Evolutionary conservation across 2,888 invertebrate genomes (phyloP).

Genomic region (Scaptomyza tumidula): DNA sequence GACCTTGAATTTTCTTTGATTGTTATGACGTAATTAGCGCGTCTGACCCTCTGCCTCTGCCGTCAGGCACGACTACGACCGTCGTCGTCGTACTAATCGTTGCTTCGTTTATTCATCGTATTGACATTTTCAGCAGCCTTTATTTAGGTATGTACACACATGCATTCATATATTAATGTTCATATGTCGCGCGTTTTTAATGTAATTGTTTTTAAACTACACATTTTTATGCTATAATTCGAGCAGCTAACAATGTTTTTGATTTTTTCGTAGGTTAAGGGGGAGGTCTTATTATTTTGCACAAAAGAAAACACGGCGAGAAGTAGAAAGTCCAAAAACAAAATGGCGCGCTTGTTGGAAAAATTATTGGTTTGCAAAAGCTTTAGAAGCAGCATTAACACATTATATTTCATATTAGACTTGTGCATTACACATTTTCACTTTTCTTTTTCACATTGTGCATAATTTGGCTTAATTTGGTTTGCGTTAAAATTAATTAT

Average conservation of each 20-base stretch:
- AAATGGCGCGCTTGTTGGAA: conserved; percentile 72
- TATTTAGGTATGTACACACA: conserved; percentile 53
- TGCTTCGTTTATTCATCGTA: conserved; percentile 77
- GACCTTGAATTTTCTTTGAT: conserved; percentile 84
- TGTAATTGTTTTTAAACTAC: conserved; percentile 18
- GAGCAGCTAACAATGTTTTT: conserved; percentile 15
- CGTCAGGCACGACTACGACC: conserved; percentile 57
- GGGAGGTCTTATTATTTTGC: conserved; percentile 57
- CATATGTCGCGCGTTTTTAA: conserved; percentile 69
- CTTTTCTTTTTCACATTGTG: conserved; percentile 27
- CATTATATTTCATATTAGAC: conserved; percentile 17
- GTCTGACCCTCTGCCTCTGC: conserved; percentile 60
- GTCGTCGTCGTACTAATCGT: conserved; percentile 72
- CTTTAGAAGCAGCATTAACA: conserved; percentile 9
- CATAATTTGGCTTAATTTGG: conserved; percentile 36
- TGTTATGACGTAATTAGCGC: conserved; percentile 84
- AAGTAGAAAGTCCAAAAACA: conserved; percentile 72
- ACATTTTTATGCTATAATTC: conserved; percentile 5
- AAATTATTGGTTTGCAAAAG: conserved; percentile 59
- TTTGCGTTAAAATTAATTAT: conserved; percentile 45
- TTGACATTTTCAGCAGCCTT: conserved; percentile 75
- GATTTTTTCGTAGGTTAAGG: conserved; percentile 10
- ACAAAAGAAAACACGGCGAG: conserved; percentile 69
- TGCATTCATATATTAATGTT: conserved; percentile 18
- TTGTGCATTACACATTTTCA: conserved; percentile 20